phyloP scores from a whole-genome alignment of 2,888 invertebrate genomes.

The Thymelicus lineola region DNA sequence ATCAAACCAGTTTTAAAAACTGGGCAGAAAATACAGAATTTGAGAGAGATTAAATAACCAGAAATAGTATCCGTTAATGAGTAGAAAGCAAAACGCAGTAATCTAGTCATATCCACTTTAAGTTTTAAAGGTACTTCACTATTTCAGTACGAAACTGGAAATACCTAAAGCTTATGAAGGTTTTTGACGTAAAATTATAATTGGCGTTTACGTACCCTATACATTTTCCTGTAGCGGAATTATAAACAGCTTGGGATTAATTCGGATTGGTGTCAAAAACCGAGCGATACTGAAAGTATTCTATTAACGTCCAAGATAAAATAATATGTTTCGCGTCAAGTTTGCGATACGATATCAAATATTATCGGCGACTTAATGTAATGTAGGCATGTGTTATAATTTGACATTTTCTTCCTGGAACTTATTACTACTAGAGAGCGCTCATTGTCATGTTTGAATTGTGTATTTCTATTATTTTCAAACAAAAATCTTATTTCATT shows the following conservation, averaged over 20 bases:
- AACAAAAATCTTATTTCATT: too few species aligned
- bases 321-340: conserved; percentile 25
- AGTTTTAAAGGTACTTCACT: too few species aligned
- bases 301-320: conserved; percentile 23
- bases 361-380: conserved; percentile 21
- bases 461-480: too few species aligned
- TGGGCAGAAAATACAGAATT: not conserved
- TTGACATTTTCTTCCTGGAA: not conserved
- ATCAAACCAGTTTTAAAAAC: too few species aligned
- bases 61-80: too few species aligned
- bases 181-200: not conserved
- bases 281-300: conserved; percentile 9
- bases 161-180: too few species aligned
- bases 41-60: not conserved
- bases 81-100: too few species aligned
- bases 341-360: conserved; percentile 27
- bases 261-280: conserved; percentile 19
- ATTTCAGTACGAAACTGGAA: too few species aligned
- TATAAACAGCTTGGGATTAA: not conserved
- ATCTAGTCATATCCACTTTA: too few species aligned
- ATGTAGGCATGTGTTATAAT: conserved; percentile 14
- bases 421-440: not conserved
- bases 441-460: not conserved
- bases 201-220: conserved; percentile 13
- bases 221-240: conserved; percentile 14